Evolutionary conservation across 1,140 invertebrate genomes (phyloP).

Genomic region (Caenorhabditis remanei): DNA sequence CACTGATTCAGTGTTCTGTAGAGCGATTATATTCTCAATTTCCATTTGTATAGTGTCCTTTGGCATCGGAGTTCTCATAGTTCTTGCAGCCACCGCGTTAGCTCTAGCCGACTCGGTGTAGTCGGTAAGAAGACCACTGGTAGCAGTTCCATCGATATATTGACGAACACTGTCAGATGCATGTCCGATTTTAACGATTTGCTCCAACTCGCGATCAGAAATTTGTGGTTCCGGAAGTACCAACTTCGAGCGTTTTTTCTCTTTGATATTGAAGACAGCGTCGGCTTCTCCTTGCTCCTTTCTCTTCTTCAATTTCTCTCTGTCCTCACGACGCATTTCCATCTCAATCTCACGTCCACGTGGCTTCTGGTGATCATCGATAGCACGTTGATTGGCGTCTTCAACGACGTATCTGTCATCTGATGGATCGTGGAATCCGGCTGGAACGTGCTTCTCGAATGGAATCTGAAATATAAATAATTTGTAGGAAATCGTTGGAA

Average conservation of each 20-base stretch:
- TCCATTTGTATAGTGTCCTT: slow-evolving; percentile 80
- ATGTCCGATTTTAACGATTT: slow-evolving; percentile 95
- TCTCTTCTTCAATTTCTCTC: slow-evolving; percentile 81
- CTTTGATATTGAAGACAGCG: slow-evolving; percentile 90
- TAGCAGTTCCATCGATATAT: slow-evolving; percentile 82
- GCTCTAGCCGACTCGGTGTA: slow-evolving; percentile 87
- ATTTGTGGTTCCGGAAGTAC: slow-evolving; percentile 97
- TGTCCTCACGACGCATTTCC: slow-evolving; percentile 87
- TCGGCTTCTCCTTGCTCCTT: slow-evolving; percentile 88
- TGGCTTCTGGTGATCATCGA: slow-evolving; percentile 58
- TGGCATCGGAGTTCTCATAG: slow-evolving; percentile 87
- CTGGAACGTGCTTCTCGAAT: slow-evolving; percentile 76
- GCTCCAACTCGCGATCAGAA: slow-evolving; percentile 85
- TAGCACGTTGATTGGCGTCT: slow-evolving; percentile 67
- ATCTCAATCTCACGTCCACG: slow-evolving; percentile 70
- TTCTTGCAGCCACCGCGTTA: slow-evolving; percentile 82
- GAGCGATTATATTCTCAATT: slow-evolving; percentile 97
- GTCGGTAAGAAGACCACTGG: slow-evolving; percentile 88
- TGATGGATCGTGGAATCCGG: slow-evolving; percentile 76
- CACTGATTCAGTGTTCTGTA: slow-evolving; percentile 96
- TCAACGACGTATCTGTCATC: slow-evolving; percentile 73
- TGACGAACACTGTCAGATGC: slow-evolving; percentile 93
- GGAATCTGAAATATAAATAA: slow-evolving; percentile 80
- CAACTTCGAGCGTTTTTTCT: slow-evolving; percentile 93
- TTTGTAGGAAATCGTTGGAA: neutral